A percentile compares a stretch with the other conserved stretches of the same genome.
These are phyloP conservation scores for Hippasteria phrygiana DNA, from an alignment of 53 echinoderm and acorn worm genomes.

Conservation along the genomic window DNA sequence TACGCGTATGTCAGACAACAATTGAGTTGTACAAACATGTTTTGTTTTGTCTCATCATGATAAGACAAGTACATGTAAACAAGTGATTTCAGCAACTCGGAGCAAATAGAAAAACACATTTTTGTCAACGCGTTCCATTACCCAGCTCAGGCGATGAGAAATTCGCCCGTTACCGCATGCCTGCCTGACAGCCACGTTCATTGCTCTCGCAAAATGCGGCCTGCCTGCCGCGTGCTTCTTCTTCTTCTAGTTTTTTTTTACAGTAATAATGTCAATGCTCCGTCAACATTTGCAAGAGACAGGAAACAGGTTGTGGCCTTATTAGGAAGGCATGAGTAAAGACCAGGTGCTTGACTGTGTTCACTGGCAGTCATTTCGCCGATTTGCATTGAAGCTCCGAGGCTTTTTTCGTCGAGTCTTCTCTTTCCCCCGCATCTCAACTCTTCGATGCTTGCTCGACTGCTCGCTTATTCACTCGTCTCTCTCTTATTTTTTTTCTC, in stretches of 20 bases:
- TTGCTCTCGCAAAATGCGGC: background rate
- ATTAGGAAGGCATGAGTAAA: slow-evolving; percentile 44
- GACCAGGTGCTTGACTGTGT: slow-evolving; percentile 57
- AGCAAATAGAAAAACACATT: background rate
- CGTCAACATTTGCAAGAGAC: slow-evolving; percentile 62
- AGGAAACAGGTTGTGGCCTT: slow-evolving; percentile 63
- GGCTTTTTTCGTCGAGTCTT: slow-evolving; percentile 7
- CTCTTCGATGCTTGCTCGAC: background rate
- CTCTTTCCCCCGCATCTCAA: background rate
- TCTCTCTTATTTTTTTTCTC: background rate
- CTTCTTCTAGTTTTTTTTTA: background rate
- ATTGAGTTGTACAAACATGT: too few species aligned
- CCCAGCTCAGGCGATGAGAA: background rate
- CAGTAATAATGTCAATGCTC: slow-evolving; percentile 65
- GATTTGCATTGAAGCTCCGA: slow-evolving; percentile 46
- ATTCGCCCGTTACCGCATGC: background rate
- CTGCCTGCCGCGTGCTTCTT: background rate
- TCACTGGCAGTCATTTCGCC: slow-evolving; percentile 56
- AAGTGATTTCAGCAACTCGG: too few species aligned
- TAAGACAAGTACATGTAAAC: too few species aligned
- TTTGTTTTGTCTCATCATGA: too few species aligned
- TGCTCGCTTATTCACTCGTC: background rate
- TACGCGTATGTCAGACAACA: too few species aligned
- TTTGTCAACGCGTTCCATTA: slow-evolving; percentile 2
- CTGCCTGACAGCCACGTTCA: background rate